phyloP scores from a whole-genome alignment of 2,888 invertebrate genomes.

The Scaptomyza tumidula region DNA sequence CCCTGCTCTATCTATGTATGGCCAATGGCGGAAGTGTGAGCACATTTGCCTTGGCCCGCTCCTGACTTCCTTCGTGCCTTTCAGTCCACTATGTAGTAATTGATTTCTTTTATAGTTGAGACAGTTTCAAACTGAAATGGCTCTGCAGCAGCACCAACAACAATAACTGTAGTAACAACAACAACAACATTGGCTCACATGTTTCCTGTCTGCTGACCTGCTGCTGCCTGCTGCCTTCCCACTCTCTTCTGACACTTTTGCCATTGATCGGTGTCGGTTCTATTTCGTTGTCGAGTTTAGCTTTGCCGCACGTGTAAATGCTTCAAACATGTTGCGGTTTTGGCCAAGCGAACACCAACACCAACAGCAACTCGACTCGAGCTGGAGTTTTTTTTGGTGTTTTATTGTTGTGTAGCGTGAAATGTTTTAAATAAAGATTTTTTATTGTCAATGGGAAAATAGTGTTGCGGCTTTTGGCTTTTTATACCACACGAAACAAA shows the following conservation, averaged over 20 bases:
- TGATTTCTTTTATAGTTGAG: conserved; percentile 79
- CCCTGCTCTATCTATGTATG: conserved; percentile 17
- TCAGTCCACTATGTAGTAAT: conserved; percentile 63
- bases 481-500: conserved; percentile 61
- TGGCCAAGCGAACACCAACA: conserved; percentile 48
- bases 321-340: conserved; percentile 79
- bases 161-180: conserved; percentile 50
- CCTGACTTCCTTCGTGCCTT: neutral
- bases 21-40: conserved; percentile 70
- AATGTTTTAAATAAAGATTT: conserved; percentile 80
- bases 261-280: conserved; percentile 49
- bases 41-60: conserved; percentile 44
- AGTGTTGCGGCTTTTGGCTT: conserved; percentile 76
- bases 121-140: conserved; percentile 76
- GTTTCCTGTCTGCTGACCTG: conserved; percentile 61
- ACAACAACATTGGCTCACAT: conserved; percentile 51
- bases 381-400: conserved; percentile 61
- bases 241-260: neutral
- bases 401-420: conserved; percentile 76
- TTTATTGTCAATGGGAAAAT: conserved; percentile 78
- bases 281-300: conserved; percentile 44
- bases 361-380: conserved; percentile 23
- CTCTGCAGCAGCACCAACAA: conserved; percentile 43
- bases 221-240: conserved; percentile 9
- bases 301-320: conserved; percentile 77